These are phyloP conservation scores for mouse (Mus musculus) DNA, from an alignment of 2,113 vertebrate genomes.

Conservation along the genomic window GRCm39 chr4:64252001-64252500, in stretches of 20 bases:
- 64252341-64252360: neutral
- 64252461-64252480: neutral
- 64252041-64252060: neutral
- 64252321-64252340: neutral
- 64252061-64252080: neutral
- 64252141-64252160: neutral
- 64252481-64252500: neutral
- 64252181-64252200: neutral
- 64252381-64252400: neutral
- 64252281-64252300: no score
- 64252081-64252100: neutral
- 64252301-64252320: no score
- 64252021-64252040: neutral
- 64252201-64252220: neutral
- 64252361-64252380: neutral
- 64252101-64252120: neutral
- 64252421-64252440: neutral
- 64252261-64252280: no score
- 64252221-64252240: neutral
- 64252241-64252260: no score
- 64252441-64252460: neutral
- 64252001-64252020: neutral
- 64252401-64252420: neutral
- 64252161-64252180: neutral
- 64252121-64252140: neutral